Evolutionary conservation across 2,113 vertebrate species (phyloP).

Genomic region (Vidua macroura): DNA sequence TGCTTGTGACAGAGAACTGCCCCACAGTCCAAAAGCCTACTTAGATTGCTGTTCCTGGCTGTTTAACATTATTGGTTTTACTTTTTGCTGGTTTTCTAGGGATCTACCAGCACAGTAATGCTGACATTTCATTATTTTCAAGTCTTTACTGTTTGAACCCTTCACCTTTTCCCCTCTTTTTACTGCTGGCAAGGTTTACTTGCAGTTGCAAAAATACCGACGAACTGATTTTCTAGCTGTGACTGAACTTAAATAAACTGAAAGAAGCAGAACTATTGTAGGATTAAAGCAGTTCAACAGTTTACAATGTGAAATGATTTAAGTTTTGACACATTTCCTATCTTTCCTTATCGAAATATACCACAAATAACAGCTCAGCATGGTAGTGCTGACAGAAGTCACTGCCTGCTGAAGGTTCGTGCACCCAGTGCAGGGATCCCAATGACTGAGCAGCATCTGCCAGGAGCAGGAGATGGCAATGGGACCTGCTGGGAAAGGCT

Average conservation of each 20-base stretch:
- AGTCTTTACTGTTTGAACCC: slow-evolving; percentile 29
- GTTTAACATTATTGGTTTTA: neutral
- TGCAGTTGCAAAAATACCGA: neutral
- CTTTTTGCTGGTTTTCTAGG: neutral
- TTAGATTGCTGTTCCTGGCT: neutral
- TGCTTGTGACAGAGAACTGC: neutral
- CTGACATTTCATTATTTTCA: slow-evolving; percentile 41
- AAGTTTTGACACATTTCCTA: slow-evolving; percentile 57
- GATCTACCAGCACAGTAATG: slow-evolving; percentile 12
- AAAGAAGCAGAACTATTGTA: slow-evolving; percentile 36
- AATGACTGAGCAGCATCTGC: slow-evolving; percentile 35
- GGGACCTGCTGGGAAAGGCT: neutral
- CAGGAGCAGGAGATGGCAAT: neutral
- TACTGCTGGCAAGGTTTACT: slow-evolving; percentile 38
- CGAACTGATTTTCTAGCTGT: slow-evolving; percentile 36
- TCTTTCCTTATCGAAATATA: slow-evolving; percentile 11
- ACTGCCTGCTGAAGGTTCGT: slow-evolving; percentile 2
- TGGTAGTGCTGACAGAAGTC: slow-evolving; percentile 34
- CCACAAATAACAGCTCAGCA: slow-evolving; percentile 15
- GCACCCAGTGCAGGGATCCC: slow-evolving; percentile 25
- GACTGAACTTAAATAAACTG: slow-evolving; percentile 52
- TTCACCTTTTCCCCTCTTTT: slow-evolving; percentile 40
- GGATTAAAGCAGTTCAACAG: slow-evolving; percentile 47
- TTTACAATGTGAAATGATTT: slow-evolving; percentile 51
- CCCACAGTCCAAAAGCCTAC: neutral